Conservation (phyloP, 2,888 invertebrate genomes). For the Drosophila cracens region DNA sequence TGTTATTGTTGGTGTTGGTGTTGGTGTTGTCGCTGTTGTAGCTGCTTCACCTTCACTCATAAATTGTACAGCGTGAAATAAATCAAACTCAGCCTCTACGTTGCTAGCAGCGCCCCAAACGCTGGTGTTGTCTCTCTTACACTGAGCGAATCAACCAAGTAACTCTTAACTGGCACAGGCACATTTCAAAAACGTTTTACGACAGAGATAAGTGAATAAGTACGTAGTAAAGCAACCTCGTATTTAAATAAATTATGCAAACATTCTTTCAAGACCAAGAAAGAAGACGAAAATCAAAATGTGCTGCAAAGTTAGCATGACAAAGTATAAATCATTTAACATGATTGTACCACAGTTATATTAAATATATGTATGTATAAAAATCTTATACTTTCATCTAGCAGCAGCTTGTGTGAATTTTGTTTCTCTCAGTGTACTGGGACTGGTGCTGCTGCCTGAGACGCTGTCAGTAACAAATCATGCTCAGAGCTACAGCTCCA, state of each 20-base stretch:
- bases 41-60: constrained; percentile 76
- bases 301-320: neutral
- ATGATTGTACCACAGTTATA: neutral
- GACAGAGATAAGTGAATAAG: neutral
- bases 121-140: constrained; percentile 15
- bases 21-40: constrained; percentile 16
- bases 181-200: neutral
- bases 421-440: neutral
- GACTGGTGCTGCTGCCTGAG: constrained; percentile 64
- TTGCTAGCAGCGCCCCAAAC: constrained; percentile 16
- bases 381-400: too few relatives aligned
- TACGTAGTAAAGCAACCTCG: neutral
- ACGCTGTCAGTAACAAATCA: constrained; percentile 79
- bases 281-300: neutral
- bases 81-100: constrained; percentile 76
- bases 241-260: constrained; percentile 1
- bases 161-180: neutral
- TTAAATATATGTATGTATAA: neutral
- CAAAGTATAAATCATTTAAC: neutral
- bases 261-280: neutral
- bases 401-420: neutral
- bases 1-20: constrained; percentile 30
- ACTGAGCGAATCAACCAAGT: constrained; percentile 19
- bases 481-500: constrained; percentile 74
- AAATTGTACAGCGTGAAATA: constrained; percentile 79